A percentile compares a stretch with the other conserved stretches of the same genome.
These are phyloP conservation scores for Xanthostigma xanthostigma DNA, from an alignment of 2,888 invertebrate species.

Conservation along the genomic window DNA sequence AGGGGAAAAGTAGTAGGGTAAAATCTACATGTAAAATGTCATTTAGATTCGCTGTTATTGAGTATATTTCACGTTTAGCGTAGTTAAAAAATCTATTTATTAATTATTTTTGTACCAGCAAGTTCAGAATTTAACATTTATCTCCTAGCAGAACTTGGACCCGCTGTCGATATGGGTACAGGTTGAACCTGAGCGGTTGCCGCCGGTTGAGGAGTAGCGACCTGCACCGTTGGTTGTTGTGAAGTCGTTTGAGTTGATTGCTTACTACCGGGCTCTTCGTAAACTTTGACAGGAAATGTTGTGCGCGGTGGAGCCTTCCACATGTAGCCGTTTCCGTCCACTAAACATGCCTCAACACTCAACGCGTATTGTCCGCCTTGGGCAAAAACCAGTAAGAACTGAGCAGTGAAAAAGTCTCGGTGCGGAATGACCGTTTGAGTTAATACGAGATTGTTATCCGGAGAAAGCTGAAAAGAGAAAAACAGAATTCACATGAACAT, in stretches of 20 bases:
- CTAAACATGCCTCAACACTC: slow-evolving; percentile 69
- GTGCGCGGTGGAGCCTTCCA: slow-evolving; percentile 87
- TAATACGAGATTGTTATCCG: slow-evolving; percentile 29
- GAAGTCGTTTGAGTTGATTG: slow-evolving; percentile 1
- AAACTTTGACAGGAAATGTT: slow-evolving; percentile 58
- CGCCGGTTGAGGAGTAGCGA: not conserved
- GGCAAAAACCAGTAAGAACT: slow-evolving; percentile 67
- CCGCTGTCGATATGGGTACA: too few species aligned
- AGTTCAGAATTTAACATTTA: too few species aligned
- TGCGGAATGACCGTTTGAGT: slow-evolving; percentile 78
- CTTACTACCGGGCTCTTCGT: slow-evolving; percentile 35
- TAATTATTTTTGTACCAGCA: too few species aligned
- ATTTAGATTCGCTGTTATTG: too few species aligned
- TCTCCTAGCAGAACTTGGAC: too few species aligned
- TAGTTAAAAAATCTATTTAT: too few species aligned
- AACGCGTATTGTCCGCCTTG: slow-evolving; percentile 57
- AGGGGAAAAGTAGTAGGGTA: too few species aligned
- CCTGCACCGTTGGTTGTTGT: not conserved
- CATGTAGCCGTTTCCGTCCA: slow-evolving; percentile 67
- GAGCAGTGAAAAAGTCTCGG: slow-evolving; percentile 87
- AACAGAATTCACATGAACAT: not conserved
- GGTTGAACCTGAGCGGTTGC: too few species aligned
- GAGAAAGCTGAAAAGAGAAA: not conserved
- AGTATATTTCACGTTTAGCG: too few species aligned
- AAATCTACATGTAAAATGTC: too few species aligned